These are phyloP conservation scores for Ecliptopera silaceata DNA, from an alignment of 2,888 invertebrate species.

Conservation along the genomic window DNA sequence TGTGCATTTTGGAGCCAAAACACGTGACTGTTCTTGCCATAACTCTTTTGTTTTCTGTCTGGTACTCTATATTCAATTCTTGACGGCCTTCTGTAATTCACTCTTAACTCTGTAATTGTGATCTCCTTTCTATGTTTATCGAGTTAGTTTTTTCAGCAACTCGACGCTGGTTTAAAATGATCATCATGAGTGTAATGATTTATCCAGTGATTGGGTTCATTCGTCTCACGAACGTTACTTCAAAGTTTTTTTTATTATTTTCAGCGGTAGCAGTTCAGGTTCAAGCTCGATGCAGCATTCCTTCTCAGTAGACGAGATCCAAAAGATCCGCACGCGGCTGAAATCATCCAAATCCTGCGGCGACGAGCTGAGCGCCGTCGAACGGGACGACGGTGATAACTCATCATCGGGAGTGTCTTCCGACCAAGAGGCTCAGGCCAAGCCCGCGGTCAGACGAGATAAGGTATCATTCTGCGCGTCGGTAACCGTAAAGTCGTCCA, in stretches of 20 bases:
- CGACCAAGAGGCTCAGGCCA: slow-evolving; percentile 86
- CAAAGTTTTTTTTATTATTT: slow-evolving; percentile 35
- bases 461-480: slow-evolving; percentile 79
- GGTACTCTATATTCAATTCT: not conserved
- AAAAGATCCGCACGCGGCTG: slow-evolving; percentile 91
- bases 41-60: not conserved
- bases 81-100: slow-evolving; percentile 9
- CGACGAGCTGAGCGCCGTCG: slow-evolving; percentile 86
- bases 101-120: too few species aligned
- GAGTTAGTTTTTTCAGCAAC: slow-evolving; percentile 1
- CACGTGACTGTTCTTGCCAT: not conserved
- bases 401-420: slow-evolving; percentile 94
- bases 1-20: not conserved
- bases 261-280: slow-evolving; percentile 89
- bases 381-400: slow-evolving; percentile 91
- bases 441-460: slow-evolving; percentile 63
- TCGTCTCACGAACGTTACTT: not conserved
- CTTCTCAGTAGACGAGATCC: slow-evolving; percentile 94
- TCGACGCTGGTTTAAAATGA: not conserved
- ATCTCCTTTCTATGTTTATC: not conserved
- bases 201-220: not conserved
- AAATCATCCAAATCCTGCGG: slow-evolving; percentile 95
- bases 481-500: slow-evolving; percentile 77
- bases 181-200: not conserved
- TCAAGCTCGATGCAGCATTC: slow-evolving; percentile 92